These are phyloP conservation scores for Atherix ibis DNA, from an alignment of 2,888 invertebrate species.

Conservation along the genomic window DNA sequence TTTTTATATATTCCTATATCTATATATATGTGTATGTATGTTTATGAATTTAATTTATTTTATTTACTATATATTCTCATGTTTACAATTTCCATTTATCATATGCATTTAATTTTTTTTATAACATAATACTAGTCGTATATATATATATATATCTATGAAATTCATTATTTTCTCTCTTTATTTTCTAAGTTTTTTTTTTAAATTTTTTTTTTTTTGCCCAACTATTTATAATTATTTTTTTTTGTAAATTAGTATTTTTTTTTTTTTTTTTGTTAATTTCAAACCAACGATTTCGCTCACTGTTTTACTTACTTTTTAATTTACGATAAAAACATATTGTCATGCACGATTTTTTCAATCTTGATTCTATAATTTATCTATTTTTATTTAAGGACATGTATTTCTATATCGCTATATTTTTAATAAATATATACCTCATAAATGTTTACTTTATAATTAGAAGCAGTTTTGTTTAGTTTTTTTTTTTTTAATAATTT, in stretches of 20 bases:
- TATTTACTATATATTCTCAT: too few species aligned
- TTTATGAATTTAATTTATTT: too few species aligned
- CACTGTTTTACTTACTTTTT: background rate
- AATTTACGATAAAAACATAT: slow-evolving; percentile 12
- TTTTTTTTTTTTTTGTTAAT: background rate
- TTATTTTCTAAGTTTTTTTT: slow-evolving; percentile 1
- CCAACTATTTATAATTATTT: too few species aligned
- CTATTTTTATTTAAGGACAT: too few species aligned
- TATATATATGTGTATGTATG: too few species aligned
- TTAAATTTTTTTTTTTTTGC: slow-evolving; percentile 3
- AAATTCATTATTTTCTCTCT: background rate
- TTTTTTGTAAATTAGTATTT: background rate
- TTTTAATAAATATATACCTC: too few species aligned
- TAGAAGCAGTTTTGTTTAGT: too few species aligned
- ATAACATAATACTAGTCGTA: too few species aligned
- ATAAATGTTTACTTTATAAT: too few species aligned
- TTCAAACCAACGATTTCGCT: background rate
- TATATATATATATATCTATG: background rate
- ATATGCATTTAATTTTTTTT: background rate
- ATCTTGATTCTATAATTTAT: slow-evolving; percentile 6
- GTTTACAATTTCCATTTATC: background rate
- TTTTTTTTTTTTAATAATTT: too few species aligned
- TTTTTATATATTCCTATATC: too few species aligned
- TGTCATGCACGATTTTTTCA: slow-evolving; percentile 12
- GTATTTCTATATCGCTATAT: too few species aligned